Conservation (phyloP, 2,888 invertebrate genomes). For the Orchesella flavescens region DNA sequence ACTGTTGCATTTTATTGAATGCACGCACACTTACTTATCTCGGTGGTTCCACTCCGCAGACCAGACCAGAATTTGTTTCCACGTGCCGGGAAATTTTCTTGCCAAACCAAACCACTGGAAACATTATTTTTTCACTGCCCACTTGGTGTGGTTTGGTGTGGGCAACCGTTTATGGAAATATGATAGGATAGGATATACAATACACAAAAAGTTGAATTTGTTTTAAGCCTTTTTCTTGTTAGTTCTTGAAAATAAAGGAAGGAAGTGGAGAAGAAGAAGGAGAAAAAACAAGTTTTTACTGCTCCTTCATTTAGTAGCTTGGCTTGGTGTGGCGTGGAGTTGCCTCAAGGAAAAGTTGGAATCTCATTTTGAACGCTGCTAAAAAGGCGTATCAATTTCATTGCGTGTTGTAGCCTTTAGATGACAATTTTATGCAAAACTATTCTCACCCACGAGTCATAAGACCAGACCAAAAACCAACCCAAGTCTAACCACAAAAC, state of each 20-base stretch:
- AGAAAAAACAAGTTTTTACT: neutral
- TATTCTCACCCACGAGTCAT: neutral
- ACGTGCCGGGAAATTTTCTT: slow-evolving; percentile 31
- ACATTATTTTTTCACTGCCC: neutral
- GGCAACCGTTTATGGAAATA: neutral
- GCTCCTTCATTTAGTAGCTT: neutral
- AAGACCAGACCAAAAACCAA: too few species aligned
- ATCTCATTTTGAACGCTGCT: slow-evolving; percentile 32
- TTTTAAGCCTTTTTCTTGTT: too few species aligned
- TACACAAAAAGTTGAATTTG: too few species aligned
- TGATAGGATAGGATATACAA: too few species aligned
- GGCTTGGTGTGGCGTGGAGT: too few species aligned
- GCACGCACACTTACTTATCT: slow-evolving; percentile 28
- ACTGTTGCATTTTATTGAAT: slow-evolving; percentile 30
- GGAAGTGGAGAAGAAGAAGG: neutral
- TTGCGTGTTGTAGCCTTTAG: slow-evolving; percentile 40
- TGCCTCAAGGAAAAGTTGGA: slow-evolving; percentile 18
- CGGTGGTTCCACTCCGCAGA: neutral
- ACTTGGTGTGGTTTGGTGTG: neutral
- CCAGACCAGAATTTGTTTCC: neutral
- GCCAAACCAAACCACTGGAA: neutral
- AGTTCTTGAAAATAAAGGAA: neutral
- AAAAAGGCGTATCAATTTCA: slow-evolving; percentile 37
- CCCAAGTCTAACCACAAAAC: too few species aligned
- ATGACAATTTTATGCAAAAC: slow-evolving; percentile 57